Percentiles rank a stretch among this genome's conserved stretches.
Evolutionary conservation across 2,113 vertebrate species (phyloP).

Genomic region (Sphaerodactylus townsendi): DNA sequence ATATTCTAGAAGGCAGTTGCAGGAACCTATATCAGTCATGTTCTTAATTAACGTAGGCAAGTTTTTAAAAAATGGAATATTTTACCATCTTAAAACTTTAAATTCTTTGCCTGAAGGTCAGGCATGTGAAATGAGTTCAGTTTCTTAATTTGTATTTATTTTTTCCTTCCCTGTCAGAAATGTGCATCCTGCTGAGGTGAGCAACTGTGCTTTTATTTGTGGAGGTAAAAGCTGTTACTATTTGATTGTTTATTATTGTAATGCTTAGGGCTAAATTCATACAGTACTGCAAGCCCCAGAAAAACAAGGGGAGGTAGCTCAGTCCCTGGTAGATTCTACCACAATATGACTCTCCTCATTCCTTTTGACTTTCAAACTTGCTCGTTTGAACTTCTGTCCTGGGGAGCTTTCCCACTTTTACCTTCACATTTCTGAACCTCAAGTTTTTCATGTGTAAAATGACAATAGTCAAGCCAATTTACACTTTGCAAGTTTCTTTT

Average conservation of each 20-base stretch:
- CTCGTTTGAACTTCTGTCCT: neutral
- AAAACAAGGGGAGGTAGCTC: neutral
- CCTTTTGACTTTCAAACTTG: neutral
- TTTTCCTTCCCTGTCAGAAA: neutral
- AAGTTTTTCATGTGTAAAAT: neutral
- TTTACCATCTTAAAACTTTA: neutral
- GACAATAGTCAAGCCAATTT: neutral
- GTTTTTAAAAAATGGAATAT: neutral
- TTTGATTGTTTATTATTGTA: neutral
- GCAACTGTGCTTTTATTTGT: neutral
- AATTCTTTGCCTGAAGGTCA: neutral
- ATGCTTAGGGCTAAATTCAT: neutral
- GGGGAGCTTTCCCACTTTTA: neutral
- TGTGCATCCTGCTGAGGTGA: neutral
- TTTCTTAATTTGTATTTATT: neutral
- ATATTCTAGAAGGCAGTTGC: too few relatives aligned
- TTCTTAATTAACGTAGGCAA: too few relatives aligned
- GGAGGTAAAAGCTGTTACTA: neutral
- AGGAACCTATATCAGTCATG: too few relatives aligned
- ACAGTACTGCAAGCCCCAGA: neutral
- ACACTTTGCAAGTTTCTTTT: neutral
- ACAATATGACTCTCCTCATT: neutral
- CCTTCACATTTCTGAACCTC: neutral
- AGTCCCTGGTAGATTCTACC: neutral
- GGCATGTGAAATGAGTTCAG: neutral